These are phyloP conservation scores for Hypotaenidia okinawae DNA, from an alignment of 2,797 vertebrate species.

Conservation along the genomic window DNA sequence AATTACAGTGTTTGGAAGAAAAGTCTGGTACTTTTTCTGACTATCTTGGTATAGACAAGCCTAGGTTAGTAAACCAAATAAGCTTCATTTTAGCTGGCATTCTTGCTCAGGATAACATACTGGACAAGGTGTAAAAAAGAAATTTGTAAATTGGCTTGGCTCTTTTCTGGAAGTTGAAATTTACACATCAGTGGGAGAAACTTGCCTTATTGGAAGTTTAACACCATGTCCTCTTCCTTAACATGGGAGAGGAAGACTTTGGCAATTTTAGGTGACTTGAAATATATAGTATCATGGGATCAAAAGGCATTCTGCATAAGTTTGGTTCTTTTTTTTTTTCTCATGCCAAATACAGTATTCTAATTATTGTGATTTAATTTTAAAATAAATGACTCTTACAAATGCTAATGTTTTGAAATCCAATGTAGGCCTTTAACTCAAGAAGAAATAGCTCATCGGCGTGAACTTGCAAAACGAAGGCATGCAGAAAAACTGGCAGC, in stretches of 20 bases:
- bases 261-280: background rate
- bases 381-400: background rate
- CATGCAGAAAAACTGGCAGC: conserved; percentile 86
- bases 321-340: background rate
- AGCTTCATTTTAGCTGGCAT: background rate
- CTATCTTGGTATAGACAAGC: background rate
- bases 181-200: background rate
- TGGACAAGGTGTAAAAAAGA: background rate
- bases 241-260: background rate
- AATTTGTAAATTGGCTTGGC: background rate
- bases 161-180: background rate
- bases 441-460: conserved; percentile 88
- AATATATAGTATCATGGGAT: background rate
- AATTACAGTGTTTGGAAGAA: background rate
- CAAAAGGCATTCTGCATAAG: background rate
- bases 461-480: conserved; percentile 83
- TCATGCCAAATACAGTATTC: background rate
- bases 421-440: conserved; percentile 85
- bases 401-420: background rate
- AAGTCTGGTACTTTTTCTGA: background rate
- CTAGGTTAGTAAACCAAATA: background rate
- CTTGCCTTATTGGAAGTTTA: background rate
- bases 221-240: background rate
- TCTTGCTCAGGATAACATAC: background rate
- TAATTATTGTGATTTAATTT: background rate